These are phyloP conservation scores for Muscina levida DNA, from an alignment of 2,888 invertebrate species.

Conservation along the genomic window DNA sequence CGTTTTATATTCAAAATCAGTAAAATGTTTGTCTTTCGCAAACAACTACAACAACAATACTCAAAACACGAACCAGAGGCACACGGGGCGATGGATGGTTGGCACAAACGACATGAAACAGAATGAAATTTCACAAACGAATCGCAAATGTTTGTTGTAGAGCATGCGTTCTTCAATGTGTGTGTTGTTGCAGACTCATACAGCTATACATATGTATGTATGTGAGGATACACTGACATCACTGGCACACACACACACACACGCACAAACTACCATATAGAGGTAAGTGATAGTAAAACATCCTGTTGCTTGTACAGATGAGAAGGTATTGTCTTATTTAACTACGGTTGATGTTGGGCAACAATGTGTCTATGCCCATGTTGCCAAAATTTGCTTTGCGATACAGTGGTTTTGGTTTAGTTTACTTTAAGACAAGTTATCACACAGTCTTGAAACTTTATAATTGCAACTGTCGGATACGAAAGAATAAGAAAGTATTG, in stretches of 20 bases:
- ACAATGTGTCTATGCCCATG: slow-evolving; percentile 51
- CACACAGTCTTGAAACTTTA: too few relatives aligned
- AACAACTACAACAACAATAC: slow-evolving; percentile 50
- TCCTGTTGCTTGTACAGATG: slow-evolving; percentile 63
- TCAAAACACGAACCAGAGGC: slow-evolving; percentile 47
- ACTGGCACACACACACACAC: slow-evolving; percentile 39
- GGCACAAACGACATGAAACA: slow-evolving; percentile 28
- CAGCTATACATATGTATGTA: too few relatives aligned
- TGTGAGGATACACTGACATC: too few relatives aligned
- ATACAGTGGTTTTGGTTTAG: slow-evolving; percentile 4
- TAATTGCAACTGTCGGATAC: too few relatives aligned
- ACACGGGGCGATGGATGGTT: slow-evolving; percentile 37
- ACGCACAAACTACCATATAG: not conserved
- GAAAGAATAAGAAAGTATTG: too few relatives aligned
- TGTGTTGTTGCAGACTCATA: slow-evolving; percentile 44
- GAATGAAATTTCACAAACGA: slow-evolving; percentile 61
- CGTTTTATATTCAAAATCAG: slow-evolving; percentile 76
- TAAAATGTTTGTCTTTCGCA: slow-evolving; percentile 52
- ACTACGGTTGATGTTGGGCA: slow-evolving; percentile 32
- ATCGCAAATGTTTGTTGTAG: slow-evolving; percentile 64
- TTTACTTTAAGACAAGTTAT: not conserved
- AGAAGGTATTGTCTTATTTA: slow-evolving; percentile 11
- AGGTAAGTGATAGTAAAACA: slow-evolving; percentile 42
- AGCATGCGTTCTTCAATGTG: slow-evolving; percentile 66
- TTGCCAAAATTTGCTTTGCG: not conserved